These are phyloP conservation scores for Spialia ferax DNA, from an alignment of 2,888 invertebrate genomes.

Conservation along the genomic window DNA sequence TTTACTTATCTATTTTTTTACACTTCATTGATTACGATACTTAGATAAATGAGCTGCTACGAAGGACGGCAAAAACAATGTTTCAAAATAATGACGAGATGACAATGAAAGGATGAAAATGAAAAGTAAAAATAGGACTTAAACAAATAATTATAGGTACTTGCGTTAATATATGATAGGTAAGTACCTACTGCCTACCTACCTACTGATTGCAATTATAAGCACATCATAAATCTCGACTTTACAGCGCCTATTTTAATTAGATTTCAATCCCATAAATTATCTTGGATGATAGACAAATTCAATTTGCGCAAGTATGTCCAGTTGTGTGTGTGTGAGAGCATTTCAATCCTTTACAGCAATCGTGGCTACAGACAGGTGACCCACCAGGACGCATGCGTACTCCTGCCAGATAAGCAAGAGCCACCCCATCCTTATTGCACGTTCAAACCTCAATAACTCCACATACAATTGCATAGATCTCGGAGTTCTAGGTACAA, in stretches of 20 bases:
- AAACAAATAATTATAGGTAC: no score
- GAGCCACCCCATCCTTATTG: constrained; percentile 51
- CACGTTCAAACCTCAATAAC: constrained; percentile 43
- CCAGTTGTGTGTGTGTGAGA: neutral
- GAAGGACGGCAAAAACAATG: no score
- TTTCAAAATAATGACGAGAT: no score
- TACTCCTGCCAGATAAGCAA: constrained; percentile 49
- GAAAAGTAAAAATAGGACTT: no score
- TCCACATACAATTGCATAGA: constrained; percentile 45
- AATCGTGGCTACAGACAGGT: constrained; percentile 22
- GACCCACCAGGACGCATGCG: constrained; percentile 36
- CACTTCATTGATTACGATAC: no score
- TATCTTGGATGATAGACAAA: constrained; percentile 10
- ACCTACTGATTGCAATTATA: neutral
- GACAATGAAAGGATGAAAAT: no score
- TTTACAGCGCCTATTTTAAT: neutral
- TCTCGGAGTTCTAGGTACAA: constrained; percentile 53
- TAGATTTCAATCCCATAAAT: neutral
- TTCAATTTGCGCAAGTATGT: constrained; percentile 18
- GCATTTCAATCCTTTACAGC: constrained; percentile 3
- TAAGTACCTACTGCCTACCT: no score
- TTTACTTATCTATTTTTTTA: no score
- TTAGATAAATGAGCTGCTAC: no score
- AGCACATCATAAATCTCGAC: neutral
- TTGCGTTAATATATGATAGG: no score